Evolutionary conservation across 1,140 invertebrate species (phyloP).

Genomic region (Drosophila fuyamai): DNA sequence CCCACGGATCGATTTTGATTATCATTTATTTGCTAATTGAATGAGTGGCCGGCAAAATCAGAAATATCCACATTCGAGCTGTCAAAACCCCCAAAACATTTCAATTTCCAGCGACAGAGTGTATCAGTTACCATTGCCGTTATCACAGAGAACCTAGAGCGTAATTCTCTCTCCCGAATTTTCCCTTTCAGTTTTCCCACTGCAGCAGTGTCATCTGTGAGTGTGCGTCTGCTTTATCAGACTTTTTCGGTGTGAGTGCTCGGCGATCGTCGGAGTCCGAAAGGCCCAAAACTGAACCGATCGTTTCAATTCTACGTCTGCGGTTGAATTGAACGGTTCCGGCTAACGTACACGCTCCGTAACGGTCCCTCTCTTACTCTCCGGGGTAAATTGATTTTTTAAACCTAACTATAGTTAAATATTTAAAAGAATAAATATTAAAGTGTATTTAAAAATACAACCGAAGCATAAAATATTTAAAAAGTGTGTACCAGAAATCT

Average conservation of each 20-base stretch:
- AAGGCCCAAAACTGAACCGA: constrained; percentile 40
- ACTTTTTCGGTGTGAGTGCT: constrained; percentile 42
- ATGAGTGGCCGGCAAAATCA: constrained; percentile 43
- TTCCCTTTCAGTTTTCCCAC: constrained; percentile 22
- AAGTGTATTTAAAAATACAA: background rate
- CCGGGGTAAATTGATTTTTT: constrained; percentile 16
- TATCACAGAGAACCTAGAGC: constrained; percentile 31
- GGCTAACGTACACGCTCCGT: constrained; percentile 44
- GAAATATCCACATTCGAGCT: constrained; percentile 47
- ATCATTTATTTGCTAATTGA: constrained; percentile 66
- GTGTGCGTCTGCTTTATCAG: constrained; percentile 57
- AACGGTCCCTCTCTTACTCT: constrained; percentile 29
- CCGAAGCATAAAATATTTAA: background rate
- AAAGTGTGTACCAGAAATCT: background rate
- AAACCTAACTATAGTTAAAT: background rate
- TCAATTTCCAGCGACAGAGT: constrained; percentile 32
- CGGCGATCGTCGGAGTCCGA: constrained; percentile 37
- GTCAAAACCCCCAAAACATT: constrained; percentile 45
- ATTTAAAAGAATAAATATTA: background rate
- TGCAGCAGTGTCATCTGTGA: constrained; percentile 25
- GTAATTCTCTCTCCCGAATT: constrained; percentile 8
- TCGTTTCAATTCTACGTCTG: constrained; percentile 68
- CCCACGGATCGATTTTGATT: constrained; percentile 51
- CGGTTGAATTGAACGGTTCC: constrained; percentile 73
- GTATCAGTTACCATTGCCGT: constrained; percentile 64